These are phyloP conservation scores for Lasiurus cinereus DNA, from an alignment of 2,113 vertebrate genomes.

Conservation along the genomic window DNA sequence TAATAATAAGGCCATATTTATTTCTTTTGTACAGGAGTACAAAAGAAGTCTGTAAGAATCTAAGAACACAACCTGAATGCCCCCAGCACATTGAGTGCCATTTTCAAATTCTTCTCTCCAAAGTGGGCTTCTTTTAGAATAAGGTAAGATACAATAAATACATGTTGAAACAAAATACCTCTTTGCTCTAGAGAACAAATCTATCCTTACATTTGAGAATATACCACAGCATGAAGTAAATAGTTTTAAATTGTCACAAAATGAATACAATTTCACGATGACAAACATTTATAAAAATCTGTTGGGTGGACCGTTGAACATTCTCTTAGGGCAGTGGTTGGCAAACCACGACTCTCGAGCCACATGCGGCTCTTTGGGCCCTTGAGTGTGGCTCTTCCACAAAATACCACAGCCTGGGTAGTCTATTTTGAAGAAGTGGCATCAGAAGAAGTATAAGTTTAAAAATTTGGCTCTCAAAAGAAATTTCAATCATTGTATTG, in stretches of 20 bases:
- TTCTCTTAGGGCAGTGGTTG: not conserved
- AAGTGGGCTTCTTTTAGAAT: conserved; percentile 43
- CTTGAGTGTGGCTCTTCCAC: too few relatives aligned
- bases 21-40: not conserved
- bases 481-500: too few relatives aligned
- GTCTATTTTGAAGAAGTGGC: too few relatives aligned
- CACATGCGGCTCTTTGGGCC: too few relatives aligned
- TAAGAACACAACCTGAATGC: not conserved
- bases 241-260: conserved; percentile 29
- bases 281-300: conserved; percentile 27
- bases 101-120: conserved; percentile 30
- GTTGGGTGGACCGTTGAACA: not conserved
- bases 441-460: too few relatives aligned
- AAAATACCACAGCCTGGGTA: too few relatives aligned
- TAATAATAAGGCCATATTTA: not conserved
- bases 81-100: not conserved
- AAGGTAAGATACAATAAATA: conserved; percentile 56
- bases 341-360: too few relatives aligned
- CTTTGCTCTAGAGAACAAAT: conserved; percentile 1
- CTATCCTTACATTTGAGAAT: conserved; percentile 31
- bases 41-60: conserved; percentile 20
- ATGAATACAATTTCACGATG: conserved; percentile 45
- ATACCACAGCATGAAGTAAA: not conserved
- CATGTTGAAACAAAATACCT: conserved; percentile 17
- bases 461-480: too few relatives aligned